Evolutionary conservation across 2,888 invertebrate species (phyloP).

Genomic region (Hermaeophaga mercurialis): DNA sequence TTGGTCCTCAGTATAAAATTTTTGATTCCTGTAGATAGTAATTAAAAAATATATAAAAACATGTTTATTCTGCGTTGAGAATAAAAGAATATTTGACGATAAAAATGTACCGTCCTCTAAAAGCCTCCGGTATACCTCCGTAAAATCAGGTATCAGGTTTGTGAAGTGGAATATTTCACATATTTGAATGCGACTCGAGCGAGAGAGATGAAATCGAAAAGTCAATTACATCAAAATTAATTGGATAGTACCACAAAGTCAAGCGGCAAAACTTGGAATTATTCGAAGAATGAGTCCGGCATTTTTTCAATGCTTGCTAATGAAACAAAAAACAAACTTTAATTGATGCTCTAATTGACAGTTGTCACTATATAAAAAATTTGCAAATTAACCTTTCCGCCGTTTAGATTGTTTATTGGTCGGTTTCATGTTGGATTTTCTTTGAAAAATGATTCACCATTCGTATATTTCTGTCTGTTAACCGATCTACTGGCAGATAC

Average conservation of each 20-base stretch:
- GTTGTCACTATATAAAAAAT: constrained; percentile 24
- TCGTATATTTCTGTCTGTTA: not conserved
- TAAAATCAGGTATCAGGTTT: constrained; percentile 22
- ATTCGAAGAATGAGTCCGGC: constrained; percentile 42
- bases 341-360: constrained; percentile 36
- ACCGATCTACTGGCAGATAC: too few species aligned
- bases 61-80: too few species aligned
- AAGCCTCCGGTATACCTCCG: not conserved
- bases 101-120: too few species aligned
- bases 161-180: constrained; percentile 36
- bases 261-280: constrained; percentile 38
- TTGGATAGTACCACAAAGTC: constrained; percentile 49
- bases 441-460: constrained; percentile 13
- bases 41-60: too few species aligned
- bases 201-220: constrained; percentile 43
- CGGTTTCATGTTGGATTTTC: constrained; percentile 18
- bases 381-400: constrained; percentile 20
- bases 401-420: constrained; percentile 22
- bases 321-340: constrained; percentile 43
- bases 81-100: too few species aligned
- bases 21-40: too few species aligned
- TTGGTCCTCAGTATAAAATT: too few species aligned
- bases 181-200: constrained; percentile 34
- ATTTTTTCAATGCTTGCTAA: constrained; percentile 39
- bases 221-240: constrained; percentile 55